These are phyloP conservation scores for Cryptophagus acutangulus DNA, from an alignment of 2,888 invertebrate genomes.

Conservation along the genomic window DNA sequence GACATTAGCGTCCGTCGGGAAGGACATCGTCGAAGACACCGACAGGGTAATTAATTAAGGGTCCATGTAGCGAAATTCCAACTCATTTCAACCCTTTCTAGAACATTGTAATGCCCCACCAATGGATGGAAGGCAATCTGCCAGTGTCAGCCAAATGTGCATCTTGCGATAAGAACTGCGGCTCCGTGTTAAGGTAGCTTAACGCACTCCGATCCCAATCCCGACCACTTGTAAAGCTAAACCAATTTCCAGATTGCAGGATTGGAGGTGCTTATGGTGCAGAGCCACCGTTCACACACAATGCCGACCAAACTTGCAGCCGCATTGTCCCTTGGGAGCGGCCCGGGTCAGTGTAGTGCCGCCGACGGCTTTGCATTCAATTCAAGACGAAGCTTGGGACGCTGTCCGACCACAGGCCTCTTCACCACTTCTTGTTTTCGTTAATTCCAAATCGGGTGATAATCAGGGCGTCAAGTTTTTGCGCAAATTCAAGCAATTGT, in stretches of 20 bases:
- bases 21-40: conserved; percentile 86
- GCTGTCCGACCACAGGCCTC: conserved; percentile 64
- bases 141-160: conserved; percentile 91
- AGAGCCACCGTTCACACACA: conserved; percentile 86
- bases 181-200: conserved; percentile 80
- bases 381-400: conserved; percentile 91
- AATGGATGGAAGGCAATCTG: conserved; percentile 97
- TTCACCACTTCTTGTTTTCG: conserved; percentile 86
- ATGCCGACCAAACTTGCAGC: conserved; percentile 74
- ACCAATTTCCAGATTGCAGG: conserved; percentile 65
- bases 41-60: conserved; percentile 66
- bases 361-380: conserved; percentile 86
- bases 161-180: conserved; percentile 93
- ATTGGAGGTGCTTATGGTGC: conserved; percentile 97
- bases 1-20: conserved; percentile 90
- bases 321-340: conserved; percentile 81
- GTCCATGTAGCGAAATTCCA: background rate
- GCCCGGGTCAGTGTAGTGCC: conserved; percentile 90
- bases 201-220: conserved; percentile 3
- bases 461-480: conserved; percentile 97
- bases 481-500: conserved; percentile 86
- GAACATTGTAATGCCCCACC: conserved; percentile 93
- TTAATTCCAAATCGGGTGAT: conserved; percentile 97
- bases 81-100: conserved; percentile 44
- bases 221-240: background rate